phyloP scores from a whole-genome alignment of 2,888 invertebrate species.

The Acanthoscelides obtectus region DNA sequence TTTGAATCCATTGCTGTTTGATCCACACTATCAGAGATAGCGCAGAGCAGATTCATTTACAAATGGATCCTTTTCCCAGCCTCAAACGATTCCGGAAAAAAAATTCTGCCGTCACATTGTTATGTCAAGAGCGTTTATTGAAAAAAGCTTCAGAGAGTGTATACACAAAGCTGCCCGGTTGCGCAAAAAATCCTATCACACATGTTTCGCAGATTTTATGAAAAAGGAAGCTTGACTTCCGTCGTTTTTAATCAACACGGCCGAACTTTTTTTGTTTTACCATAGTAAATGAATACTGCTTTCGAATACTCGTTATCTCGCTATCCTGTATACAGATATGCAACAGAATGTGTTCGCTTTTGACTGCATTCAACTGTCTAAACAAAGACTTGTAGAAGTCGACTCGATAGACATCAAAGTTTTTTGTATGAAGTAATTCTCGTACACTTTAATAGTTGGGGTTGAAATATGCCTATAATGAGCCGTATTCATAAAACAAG shows the following conservation, averaged over 20 bases:
- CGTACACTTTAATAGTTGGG: too few species aligned
- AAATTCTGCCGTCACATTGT: neutral
- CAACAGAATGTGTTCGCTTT: neutral
- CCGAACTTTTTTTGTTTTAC: neutral
- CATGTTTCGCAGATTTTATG: conserved; percentile 25
- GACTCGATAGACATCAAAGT: neutral
- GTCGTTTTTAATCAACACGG: conserved; percentile 8
- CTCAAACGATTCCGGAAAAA: neutral
- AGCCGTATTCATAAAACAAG: too few species aligned
- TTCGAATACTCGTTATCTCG: neutral
- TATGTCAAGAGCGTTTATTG: neutral
- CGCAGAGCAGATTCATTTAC: too few species aligned
- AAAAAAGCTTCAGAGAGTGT: neutral
- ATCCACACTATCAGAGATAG: too few species aligned
- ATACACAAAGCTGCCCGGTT: neutral
- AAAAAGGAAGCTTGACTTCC: conserved; percentile 26
- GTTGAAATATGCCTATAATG: too few species aligned
- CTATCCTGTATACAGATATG: neutral
- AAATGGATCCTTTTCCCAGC: neutral
- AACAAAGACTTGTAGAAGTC: neutral
- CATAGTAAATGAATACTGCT: neutral
- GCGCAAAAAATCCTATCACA: conserved; percentile 20
- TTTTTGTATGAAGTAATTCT: too few species aligned
- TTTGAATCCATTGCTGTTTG: too few species aligned
- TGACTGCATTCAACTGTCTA: too few species aligned